These are phyloP conservation scores for Cylas formicarius DNA, from an alignment of 1,140 invertebrate species.

Conservation along the genomic window DNA sequence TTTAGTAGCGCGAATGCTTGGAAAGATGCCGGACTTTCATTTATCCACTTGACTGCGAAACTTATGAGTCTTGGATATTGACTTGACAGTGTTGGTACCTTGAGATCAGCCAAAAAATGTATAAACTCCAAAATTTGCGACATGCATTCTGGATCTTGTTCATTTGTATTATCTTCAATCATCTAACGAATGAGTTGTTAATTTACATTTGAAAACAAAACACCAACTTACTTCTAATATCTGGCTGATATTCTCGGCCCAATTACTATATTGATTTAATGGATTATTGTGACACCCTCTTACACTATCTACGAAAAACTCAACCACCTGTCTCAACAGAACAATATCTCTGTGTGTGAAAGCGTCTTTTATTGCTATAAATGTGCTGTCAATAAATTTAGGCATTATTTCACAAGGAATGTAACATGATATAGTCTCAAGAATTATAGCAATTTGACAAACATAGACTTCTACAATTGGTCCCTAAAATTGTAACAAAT, in stretches of 20 bases:
- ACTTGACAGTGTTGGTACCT: constrained; percentile 37
- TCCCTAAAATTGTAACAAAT: constrained; percentile 34
- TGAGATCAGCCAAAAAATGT: constrained; percentile 42
- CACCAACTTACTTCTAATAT: constrained; percentile 24
- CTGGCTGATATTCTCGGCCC: constrained; percentile 17
- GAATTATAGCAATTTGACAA: constrained; percentile 50
- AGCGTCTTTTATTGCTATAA: constrained; percentile 44
- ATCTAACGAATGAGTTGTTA: constrained; percentile 10
- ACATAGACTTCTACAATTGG: constrained; percentile 45
- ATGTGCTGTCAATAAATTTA: constrained; percentile 46
- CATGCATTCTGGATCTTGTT: constrained; percentile 42
- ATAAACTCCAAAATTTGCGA: constrained; percentile 48
- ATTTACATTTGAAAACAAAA: not conserved
- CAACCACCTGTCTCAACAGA: constrained; percentile 47
- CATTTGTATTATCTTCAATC: constrained; percentile 9
- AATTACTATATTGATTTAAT: constrained; percentile 20
- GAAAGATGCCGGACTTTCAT: constrained; percentile 29
- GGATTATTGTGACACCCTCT: constrained; percentile 14
- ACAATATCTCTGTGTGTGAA: constrained; percentile 44
- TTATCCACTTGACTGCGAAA: constrained; percentile 44
- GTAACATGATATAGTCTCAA: constrained; percentile 47
- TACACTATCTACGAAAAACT: constrained; percentile 50
- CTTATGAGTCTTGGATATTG: constrained; percentile 43
- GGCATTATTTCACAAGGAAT: constrained; percentile 46
- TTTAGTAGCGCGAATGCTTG: constrained; percentile 32